Conservation (phyloP, 2,888 invertebrate species). For the Ptilodon capucinus region DNA sequence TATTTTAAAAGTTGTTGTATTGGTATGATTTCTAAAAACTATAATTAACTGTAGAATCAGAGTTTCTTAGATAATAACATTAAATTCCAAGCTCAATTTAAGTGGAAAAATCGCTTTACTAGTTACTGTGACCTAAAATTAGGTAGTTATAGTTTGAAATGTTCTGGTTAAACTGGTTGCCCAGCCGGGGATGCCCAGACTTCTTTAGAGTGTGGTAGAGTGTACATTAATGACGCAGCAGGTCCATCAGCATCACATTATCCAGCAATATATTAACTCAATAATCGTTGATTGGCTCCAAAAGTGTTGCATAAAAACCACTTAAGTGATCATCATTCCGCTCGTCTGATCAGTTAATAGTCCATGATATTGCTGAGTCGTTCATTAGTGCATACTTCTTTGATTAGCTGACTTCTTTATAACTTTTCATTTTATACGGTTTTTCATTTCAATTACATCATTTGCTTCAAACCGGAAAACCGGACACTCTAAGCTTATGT, state of each 20-base stretch:
- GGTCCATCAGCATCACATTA: background rate
- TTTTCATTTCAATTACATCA: too few species aligned
- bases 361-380: background rate
- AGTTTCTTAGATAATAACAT: too few species aligned
- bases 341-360: background rate
- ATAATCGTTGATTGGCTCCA: background rate
- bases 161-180: background rate
- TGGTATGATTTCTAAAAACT: too few species aligned
- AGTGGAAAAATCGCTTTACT: too few species aligned
- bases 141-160: background rate
- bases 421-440: background rate
- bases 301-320: background rate
- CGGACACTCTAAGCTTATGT: too few species aligned
- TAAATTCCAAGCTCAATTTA: too few species aligned
- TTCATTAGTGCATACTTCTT: background rate
- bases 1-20: too few species aligned
- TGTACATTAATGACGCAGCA: background rate
- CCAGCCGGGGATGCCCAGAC: background rate
- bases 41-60: too few species aligned
- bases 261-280: background rate
- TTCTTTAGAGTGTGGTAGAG: background rate
- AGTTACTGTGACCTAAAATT: background rate
- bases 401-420: background rate
- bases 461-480: too few species aligned
- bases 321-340: background rate